Percentiles rank a stretch among this genome's conserved stretches.
phyloP scores from a whole-genome alignment of 1,140 invertebrate species.

The Zaprionus ghesquierei region DNA sequence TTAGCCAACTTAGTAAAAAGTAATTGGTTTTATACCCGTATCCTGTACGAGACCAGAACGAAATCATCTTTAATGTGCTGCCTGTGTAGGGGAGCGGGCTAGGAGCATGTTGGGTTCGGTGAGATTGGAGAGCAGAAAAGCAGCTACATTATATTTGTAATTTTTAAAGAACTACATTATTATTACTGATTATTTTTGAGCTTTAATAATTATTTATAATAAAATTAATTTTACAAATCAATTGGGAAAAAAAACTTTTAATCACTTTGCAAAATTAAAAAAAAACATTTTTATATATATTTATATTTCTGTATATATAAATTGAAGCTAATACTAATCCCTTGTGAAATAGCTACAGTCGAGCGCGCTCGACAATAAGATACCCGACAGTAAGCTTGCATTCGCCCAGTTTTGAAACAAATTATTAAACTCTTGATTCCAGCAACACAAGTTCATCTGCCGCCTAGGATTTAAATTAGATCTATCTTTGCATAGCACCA shows the following conservation, averaged over 20 bases:
- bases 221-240: background rate
- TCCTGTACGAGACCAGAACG: conserved; percentile 11
- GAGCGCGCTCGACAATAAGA: too few species aligned
- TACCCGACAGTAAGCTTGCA: too few species aligned
- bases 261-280: background rate
- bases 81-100: background rate
- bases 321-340: background rate
- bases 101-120: background rate
- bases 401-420: too few species aligned
- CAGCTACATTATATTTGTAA: background rate
- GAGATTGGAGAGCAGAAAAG: background rate
- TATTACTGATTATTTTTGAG: background rate
- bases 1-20: conserved; percentile 13
- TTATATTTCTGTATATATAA: too few species aligned
- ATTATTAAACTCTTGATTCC: too few species aligned
- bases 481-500: too few species aligned
- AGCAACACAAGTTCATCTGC: too few species aligned
- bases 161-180: background rate
- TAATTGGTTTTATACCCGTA: conserved; percentile 25
- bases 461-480: too few species aligned
- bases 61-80: conserved; percentile 4
- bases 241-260: background rate
- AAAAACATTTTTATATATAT: background rate
- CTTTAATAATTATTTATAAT: background rate
- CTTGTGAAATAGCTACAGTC: too few species aligned